A percentile compares a stretch with the other conserved stretches of the same genome.
phyloP scores from a whole-genome alignment of 2,797 vertebrate genomes.

The Erithacus rubecula region DNA sequence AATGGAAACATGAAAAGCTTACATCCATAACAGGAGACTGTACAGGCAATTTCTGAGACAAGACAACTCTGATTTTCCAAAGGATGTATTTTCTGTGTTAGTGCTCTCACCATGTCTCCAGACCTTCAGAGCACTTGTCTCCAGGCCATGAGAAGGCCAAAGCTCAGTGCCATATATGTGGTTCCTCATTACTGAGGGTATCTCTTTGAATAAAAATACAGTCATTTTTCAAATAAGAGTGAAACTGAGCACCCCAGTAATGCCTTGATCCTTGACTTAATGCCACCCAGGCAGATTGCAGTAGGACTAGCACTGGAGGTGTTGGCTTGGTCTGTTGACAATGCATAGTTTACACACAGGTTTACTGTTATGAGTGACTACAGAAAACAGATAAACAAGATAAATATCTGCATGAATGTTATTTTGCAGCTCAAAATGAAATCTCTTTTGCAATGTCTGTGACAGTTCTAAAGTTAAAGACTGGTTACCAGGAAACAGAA shows the following conservation, averaged over 20 bases:
- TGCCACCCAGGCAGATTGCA: neutral
- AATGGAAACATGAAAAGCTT: neutral
- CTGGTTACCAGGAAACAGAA: neutral
- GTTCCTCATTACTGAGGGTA: neutral
- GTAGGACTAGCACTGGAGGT: neutral
- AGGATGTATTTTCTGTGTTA: neutral
- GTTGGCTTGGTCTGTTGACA: neutral
- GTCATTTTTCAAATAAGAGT: neutral
- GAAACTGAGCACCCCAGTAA: neutral
- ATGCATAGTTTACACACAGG: neutral
- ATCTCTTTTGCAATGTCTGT: neutral
- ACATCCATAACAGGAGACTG: neutral
- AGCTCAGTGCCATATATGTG: neutral
- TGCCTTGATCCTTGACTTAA: neutral
- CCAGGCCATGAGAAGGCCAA: neutral
- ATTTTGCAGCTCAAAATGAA: neutral
- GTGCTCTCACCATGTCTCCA: neutral
- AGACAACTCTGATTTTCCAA: neutral
- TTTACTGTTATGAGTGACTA: neutral
- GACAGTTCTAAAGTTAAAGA: neutral
- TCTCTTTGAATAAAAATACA: neutral
- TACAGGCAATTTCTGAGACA: neutral
- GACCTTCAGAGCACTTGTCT: neutral
- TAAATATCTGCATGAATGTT: neutral
- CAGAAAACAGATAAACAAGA: neutral